A percentile compares a stretch with the other conserved stretches of the same genome.
Evolutionary conservation across 2,113 vertebrate genomes (phyloP).

Genomic region (Peromyscus californicus): DNA sequence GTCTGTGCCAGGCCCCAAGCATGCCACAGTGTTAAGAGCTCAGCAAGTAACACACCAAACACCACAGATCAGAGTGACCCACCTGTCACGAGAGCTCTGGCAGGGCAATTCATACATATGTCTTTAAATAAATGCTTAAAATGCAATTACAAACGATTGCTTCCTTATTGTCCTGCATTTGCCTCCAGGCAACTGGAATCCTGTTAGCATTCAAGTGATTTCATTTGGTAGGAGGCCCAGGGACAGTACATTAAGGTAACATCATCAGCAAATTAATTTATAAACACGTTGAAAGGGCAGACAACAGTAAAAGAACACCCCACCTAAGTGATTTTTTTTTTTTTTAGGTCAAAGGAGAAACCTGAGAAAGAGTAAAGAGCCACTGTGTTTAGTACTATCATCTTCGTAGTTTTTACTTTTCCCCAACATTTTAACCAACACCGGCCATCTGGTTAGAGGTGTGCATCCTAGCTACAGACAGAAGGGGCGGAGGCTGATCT

Average conservation of each 20-base stretch:
- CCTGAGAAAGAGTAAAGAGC: background rate
- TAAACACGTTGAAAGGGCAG: conserved; percentile 69
- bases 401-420: conserved; percentile 3
- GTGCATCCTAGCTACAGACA: background rate
- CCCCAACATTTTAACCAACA: background rate
- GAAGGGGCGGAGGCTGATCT: background rate
- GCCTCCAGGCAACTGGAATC: conserved; percentile 72
- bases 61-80: conserved; percentile 9
- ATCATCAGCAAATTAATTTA: conserved; percentile 83
- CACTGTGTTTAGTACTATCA: background rate
- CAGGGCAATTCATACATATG: conserved; percentile 41
- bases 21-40: conserved; percentile 19
- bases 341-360: background rate
- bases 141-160: conserved; percentile 73
- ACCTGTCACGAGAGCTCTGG: background rate
- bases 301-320: conserved; percentile 37
- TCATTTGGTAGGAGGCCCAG: conserved; percentile 72
- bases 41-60: conserved; percentile 37
- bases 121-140: conserved; percentile 76
- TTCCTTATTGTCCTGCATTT: conserved; percentile 55
- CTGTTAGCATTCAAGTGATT: conserved; percentile 72
- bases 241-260: conserved; percentile 75
- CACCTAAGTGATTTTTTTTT: background rate
- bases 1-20: background rate
- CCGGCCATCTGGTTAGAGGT: background rate